These are phyloP conservation scores for Drosophila neocordata DNA, from an alignment of 1,140 invertebrate species.

Conservation along the genomic window DNA sequence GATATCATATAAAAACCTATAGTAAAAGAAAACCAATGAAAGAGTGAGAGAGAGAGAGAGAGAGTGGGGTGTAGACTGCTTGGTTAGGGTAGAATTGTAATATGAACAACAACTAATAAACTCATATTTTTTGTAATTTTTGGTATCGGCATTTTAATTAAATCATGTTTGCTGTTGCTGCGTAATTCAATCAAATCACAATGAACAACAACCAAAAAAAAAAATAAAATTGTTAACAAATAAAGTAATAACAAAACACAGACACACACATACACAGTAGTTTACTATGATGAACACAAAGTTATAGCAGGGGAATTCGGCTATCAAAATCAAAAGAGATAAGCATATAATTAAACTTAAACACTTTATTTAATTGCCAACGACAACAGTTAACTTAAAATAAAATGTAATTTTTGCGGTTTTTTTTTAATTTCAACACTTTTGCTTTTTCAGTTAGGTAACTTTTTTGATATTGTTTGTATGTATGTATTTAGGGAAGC, in stretches of 20 bases:
- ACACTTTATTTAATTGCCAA: constrained; percentile 20
- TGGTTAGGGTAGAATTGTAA: constrained; percentile 8
- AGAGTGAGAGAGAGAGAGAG: neutral
- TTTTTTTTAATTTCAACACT: constrained; percentile 43
- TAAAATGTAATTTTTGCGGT: constrained; percentile 33
- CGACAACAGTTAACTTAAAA: constrained; percentile 39
- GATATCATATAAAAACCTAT: neutral
- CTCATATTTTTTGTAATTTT: constrained; percentile 34
- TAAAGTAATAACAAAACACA: neutral
- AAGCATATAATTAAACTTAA: constrained; percentile 40
- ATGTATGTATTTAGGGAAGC: constrained; percentile 14
- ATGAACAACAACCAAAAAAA: constrained; percentile 34
- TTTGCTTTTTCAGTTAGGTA: constrained; percentile 43
- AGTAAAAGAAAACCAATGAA: neutral
- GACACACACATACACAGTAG: neutral
- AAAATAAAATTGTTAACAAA: neutral
- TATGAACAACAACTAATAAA: constrained; percentile 53
- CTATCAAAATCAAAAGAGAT: constrained; percentile 20
- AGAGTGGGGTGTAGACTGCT: neutral
- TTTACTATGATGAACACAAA: neutral
- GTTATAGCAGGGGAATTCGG: neutral
- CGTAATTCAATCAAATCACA: constrained; percentile 64
- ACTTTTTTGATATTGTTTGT: too few relatives aligned
- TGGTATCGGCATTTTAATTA: constrained; percentile 62
- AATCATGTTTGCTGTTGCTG: constrained; percentile 57